Conservation (phyloP, 2,113 vertebrate genomes). For the Orientallactaga bullata region DNA sequence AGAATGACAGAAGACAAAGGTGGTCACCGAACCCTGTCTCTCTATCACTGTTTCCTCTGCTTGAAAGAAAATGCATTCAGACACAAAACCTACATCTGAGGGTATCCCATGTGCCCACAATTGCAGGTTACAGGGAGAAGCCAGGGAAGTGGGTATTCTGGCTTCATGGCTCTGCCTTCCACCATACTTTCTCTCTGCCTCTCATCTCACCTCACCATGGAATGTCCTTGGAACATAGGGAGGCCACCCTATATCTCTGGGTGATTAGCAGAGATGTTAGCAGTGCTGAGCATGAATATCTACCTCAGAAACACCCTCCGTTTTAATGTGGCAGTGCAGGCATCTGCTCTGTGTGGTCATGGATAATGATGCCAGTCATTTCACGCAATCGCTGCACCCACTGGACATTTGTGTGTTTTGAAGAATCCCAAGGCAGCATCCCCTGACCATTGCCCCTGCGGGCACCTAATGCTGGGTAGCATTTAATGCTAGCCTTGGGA, state of each 20-base stretch:
- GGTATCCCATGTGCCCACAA: rapidly evolving
- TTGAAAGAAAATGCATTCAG: not conserved
- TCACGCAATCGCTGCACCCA: not conserved
- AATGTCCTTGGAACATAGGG: rapidly evolving
- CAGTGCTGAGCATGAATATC: not conserved
- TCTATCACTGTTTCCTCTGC: not conserved
- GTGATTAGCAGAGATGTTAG: not conserved
- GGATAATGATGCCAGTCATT: not conserved
- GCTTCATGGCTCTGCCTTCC: no score
- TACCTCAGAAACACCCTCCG: rapidly evolving
- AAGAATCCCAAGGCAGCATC: not conserved
- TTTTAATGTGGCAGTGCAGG: not conserved
- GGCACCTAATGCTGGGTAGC: not conserved
- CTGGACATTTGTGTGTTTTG: not conserved
- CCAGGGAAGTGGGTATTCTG: not conserved
- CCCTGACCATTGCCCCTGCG: not conserved
- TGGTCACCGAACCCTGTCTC: not conserved
- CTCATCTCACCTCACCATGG: no score
- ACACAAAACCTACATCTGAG: not conserved
- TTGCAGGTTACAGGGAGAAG: not conserved
- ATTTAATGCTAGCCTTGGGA: not conserved
- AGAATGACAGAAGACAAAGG: not conserved
- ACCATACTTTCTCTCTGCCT: not conserved
- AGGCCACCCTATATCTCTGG: rapidly evolving
- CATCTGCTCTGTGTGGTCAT: rapidly evolving